Percentiles rank a stretch among this genome's conserved stretches.
These are phyloP conservation scores for Hetaerina americana DNA, from an alignment of 1,140 invertebrate species.

Conservation along the genomic window DNA sequence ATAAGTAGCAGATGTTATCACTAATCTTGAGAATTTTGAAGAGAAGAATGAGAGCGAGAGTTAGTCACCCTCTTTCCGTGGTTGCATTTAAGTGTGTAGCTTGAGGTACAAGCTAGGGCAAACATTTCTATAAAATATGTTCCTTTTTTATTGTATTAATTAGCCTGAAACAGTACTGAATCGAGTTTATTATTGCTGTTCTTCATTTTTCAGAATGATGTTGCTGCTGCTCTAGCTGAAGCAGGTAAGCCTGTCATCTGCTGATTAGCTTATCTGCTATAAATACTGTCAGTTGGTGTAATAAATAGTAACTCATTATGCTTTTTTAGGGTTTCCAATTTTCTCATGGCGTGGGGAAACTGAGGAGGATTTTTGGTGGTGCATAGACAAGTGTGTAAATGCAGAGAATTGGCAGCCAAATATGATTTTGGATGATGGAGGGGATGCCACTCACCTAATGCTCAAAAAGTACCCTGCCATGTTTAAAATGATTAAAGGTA, in stretches of 20 bases:
- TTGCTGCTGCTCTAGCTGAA: constrained; percentile 89
- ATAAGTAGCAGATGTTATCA: no score
- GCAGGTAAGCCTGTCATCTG: constrained; percentile 35
- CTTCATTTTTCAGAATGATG: constrained; percentile 74
- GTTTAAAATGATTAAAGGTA: constrained; percentile 91
- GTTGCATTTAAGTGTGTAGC: no score
- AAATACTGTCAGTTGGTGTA: not conserved
- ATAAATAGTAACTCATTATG: constrained; percentile 1
- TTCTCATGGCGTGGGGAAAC: constrained; percentile 94
- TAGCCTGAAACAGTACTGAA: no score
- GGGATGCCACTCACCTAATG: constrained; percentile 93
- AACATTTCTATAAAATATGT: no score
- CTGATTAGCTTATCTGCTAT: not conserved
- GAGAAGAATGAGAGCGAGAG: no score
- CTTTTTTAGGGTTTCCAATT: constrained; percentile 53
- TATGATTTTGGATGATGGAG: constrained; percentile 96
- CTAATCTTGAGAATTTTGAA: no score
- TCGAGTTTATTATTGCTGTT: constrained; percentile 12
- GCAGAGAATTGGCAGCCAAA: constrained; percentile 95
- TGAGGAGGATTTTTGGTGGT: constrained; percentile 99
- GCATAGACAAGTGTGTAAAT: constrained; percentile 87
- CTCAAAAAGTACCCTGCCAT: constrained; percentile 90
- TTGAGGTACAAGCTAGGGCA: no score
- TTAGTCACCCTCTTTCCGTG: no score
- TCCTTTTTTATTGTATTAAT: no score